phyloP scores from a whole-genome alignment of 2,797 vertebrate species.

The Spinibarbus caldwelli region DNA sequence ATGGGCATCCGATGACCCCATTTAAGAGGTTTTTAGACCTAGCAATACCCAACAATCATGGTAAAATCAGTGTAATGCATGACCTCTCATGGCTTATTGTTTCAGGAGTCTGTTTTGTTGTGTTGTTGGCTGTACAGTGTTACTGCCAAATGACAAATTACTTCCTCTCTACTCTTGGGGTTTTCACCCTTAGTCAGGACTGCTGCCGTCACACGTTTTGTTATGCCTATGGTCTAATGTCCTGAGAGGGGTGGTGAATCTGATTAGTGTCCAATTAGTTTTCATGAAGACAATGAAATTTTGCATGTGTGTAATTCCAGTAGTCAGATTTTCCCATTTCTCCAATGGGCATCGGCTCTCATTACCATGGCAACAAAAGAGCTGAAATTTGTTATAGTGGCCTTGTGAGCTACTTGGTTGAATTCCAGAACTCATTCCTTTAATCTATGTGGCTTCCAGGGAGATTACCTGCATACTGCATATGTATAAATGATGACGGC shows the following conservation, averaged over 20 bases:
- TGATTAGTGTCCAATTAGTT: slow-evolving; percentile 15
- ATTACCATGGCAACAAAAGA: not conserved
- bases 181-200: slow-evolving; percentile 2
- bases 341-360: not conserved
- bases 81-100: not conserved
- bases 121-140: slow-evolving; percentile 9
- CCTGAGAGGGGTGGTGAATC: not conserved
- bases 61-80: not conserved
- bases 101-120: slow-evolving; percentile 4
- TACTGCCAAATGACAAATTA: slow-evolving; percentile 4
- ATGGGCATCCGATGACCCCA: not conserved
- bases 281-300: not conserved
- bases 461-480: not conserved
- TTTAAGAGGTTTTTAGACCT: not conserved
- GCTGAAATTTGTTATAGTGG: not conserved
- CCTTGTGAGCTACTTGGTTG: not conserved
- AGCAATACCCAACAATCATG: not conserved
- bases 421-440: not conserved
- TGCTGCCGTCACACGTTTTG: not conserved
- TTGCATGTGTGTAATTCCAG: not conserved
- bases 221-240: not conserved
- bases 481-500: not conserved
- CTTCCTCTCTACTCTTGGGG: not conserved
- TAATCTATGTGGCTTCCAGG: not conserved
- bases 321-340: not conserved